Evolutionary conservation across 2,797 vertebrate genomes (phyloP).

Genomic region (Falco rusticolus): DNA sequence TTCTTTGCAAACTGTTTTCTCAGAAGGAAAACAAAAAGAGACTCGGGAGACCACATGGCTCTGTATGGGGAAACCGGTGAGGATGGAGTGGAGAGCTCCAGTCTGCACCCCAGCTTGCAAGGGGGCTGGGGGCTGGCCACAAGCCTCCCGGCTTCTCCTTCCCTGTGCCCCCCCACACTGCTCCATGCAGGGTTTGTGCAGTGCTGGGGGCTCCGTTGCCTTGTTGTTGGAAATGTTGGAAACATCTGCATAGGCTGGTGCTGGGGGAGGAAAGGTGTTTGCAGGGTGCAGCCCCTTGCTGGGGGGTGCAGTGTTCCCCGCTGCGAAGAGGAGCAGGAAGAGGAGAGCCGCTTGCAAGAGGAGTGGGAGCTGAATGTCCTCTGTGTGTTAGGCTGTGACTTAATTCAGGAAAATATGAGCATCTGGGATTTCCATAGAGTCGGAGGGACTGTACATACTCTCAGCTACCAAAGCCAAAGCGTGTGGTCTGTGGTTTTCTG

Average conservation of each 20-base stretch:
- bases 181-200: background rate
- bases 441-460: fast-evolving
- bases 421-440: background rate
- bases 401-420: background rate
- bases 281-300: background rate
- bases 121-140: background rate
- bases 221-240: fast-evolving
- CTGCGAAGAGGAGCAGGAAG: background rate
- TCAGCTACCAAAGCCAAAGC: fast-evolving
- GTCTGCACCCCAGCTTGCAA: background rate
- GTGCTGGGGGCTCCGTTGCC: background rate
- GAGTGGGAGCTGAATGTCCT: background rate
- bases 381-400: background rate
- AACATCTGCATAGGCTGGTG: fast-evolving
- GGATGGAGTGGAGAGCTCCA: background rate
- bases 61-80: background rate
- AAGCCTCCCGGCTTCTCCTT: background rate
- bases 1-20: background rate
- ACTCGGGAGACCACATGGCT: fast-evolving
- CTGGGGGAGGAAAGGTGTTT: background rate
- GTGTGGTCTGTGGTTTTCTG: background rate
- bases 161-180: fast-evolving
- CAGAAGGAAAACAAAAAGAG: background rate
- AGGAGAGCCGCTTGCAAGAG: background rate
- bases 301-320: background rate